These are phyloP conservation scores for Sclerodermus sp. DNA, from an alignment of 2,888 invertebrate genomes.

Conservation along the genomic window DNA sequence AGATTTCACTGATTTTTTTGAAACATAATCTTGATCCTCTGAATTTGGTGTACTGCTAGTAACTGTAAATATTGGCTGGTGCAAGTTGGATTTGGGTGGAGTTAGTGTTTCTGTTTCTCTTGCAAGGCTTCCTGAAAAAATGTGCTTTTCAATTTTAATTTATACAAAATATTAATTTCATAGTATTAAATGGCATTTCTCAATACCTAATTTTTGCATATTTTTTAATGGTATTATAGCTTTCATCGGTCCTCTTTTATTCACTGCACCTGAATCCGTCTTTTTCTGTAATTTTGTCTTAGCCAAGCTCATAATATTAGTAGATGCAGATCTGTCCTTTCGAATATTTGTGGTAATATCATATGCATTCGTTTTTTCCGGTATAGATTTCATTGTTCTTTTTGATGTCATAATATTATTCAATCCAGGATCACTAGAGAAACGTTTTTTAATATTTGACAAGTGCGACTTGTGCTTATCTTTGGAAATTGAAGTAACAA, in stretches of 20 bases:
- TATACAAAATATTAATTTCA: too few relatives aligned
- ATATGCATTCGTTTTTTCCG: not conserved
- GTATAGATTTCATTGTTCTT: not conserved
- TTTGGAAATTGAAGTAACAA: conserved; percentile 10
- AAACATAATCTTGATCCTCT: conserved; percentile 4
- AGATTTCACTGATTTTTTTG: conserved; percentile 32
- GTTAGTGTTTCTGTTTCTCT: too few relatives aligned
- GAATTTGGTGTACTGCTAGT: conserved; percentile 48
- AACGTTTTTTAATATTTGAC: conserved; percentile 32
- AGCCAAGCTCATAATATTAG: too few relatives aligned
- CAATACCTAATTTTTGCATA: conserved; percentile 46
- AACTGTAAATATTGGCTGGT: conserved; percentile 6
- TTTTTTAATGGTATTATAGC: conserved; percentile 48
- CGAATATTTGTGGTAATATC: not conserved
- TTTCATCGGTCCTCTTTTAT: conserved; percentile 50
- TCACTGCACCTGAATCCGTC: conserved; percentile 18
- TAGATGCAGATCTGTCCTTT: too few relatives aligned
- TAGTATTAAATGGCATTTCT: not conserved
- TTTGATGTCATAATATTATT: not conserved
- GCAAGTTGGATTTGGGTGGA: too few relatives aligned
- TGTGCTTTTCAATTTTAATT: too few relatives aligned
- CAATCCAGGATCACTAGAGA: conserved; percentile 35
- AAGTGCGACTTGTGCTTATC: conserved; percentile 23
- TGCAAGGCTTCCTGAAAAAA: too few relatives aligned
- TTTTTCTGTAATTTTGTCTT: conserved; percentile 39